These are phyloP conservation scores for Meta bourneti DNA, from an alignment of 2,888 invertebrate genomes.

Conservation along the genomic window DNA sequence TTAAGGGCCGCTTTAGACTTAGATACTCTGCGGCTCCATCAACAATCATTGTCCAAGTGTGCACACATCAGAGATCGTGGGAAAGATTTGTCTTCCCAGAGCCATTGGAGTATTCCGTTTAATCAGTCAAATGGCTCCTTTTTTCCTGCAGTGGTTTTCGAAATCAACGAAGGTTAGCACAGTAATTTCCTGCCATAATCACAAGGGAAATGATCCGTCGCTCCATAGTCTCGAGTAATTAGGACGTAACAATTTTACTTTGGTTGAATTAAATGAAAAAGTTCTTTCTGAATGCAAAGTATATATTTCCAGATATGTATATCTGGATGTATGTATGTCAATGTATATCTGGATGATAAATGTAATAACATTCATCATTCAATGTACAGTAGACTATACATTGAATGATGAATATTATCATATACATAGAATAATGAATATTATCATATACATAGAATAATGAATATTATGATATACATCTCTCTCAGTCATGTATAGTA, in stretches of 20 bases:
- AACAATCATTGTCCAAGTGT: constrained; percentile 10
- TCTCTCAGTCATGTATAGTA: too few relatives aligned
- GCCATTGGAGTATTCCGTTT: constrained; percentile 40
- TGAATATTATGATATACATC: too few relatives aligned
- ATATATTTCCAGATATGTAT: too few relatives aligned
- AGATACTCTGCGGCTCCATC: constrained; percentile 5
- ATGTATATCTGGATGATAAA: too few relatives aligned
- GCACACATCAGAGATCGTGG: neutral
- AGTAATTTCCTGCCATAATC: constrained; percentile 30
- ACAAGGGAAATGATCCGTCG: neutral
- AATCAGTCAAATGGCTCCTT: constrained; percentile 35
- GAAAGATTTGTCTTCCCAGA: neutral
- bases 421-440: too few relatives aligned
- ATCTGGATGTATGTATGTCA: too few relatives aligned
- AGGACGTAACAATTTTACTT: neutral
- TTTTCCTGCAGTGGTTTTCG: neutral
- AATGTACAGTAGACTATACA: too few relatives aligned
- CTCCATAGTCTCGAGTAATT: constrained; percentile 7
- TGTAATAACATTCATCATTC: too few relatives aligned
- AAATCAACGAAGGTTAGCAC: neutral
- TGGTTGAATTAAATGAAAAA: too few relatives aligned
- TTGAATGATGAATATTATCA: too few relatives aligned
- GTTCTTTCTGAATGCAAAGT: too few relatives aligned
- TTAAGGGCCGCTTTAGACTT: constrained; percentile 5
- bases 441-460: too few relatives aligned